Base-by-base conservation (phyloP, 2,113 vertebrate species). In the Mustela lutreola region DNA sequence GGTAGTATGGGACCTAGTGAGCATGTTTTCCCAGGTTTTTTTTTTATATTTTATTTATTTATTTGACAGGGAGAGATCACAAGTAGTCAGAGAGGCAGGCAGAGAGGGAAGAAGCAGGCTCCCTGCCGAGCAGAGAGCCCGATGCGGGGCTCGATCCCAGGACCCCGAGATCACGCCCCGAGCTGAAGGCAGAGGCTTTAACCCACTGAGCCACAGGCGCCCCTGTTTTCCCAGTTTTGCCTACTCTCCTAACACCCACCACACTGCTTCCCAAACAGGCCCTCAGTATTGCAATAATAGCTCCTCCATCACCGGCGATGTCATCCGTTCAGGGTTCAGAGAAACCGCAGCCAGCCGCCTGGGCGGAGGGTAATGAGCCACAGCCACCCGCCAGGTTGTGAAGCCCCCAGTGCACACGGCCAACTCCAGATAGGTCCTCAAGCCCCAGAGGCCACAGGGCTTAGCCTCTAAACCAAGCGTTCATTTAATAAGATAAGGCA, bases 401-500 rank as follows among this genome's bases (percentile, higher is more conserved):
- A 92, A 94, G 45, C 21, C 80, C 33, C 42, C 53, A 16, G 42
- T 5, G 24, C 39, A 89, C 28, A 67, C 12, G 78, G 89, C 31
- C 89, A 91, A 48, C 11, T 70, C 26, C 58, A 93, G 87, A 70
- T 39, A 14, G 11, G 36, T 85, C 89, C 63, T 91, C 81, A 91
- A 85, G 60, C 50, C 62, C 91, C 84, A 88, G 76, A 91, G 73
- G 42, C 73, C 82, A 60, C 1, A 0, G 36, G 39, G 96, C 96
- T 95, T 95, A 24, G 42, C 87, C 87, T 96, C 78, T 31, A 67
- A 97, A 94, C 22, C 73, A 80, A 79, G 76, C 2, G 0, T 31
- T 86, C 83, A 75, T 39, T 95, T 93, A 96, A 88, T 90, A 96
- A 96, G 80, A 95, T 36, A 31, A 33, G 70, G 53, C 78, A 33